phyloP scores from a whole-genome alignment of 2,888 invertebrate genomes.

The Cantharis flavilabris region DNA sequence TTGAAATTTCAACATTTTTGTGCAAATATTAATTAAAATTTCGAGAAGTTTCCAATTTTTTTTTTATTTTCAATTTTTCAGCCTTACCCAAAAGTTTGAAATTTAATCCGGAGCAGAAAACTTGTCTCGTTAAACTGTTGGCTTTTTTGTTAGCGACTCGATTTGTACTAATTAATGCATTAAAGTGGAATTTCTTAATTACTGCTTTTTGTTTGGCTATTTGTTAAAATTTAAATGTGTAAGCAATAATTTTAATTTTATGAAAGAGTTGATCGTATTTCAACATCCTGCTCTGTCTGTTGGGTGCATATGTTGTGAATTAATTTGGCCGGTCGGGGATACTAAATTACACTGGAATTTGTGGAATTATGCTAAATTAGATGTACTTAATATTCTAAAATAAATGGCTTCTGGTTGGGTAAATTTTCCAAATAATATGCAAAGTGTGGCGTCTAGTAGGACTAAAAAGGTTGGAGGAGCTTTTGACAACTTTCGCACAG shows the following conservation, averaged over 20 bases:
- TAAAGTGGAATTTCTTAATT: not conserved
- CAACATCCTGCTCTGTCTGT: not conserved
- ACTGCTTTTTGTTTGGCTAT: not conserved
- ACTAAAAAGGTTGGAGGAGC: not conserved
- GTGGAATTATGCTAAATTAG: slow-evolving; percentile 4
- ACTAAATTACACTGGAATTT: slow-evolving; percentile 13
- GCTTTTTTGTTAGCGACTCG: not conserved
- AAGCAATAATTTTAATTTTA: not conserved
- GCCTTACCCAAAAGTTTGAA: not conserved
- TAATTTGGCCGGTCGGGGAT: not conserved
- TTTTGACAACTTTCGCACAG: not conserved
- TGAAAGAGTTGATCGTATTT: not conserved
- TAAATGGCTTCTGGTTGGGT: not conserved
- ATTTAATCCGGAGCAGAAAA: not conserved
- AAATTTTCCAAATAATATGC: not conserved
- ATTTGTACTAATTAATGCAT: not conserved
- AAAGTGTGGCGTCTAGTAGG: not conserved
- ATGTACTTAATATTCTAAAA: slow-evolving; percentile 7
- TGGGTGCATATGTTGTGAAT: not conserved
- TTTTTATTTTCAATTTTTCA: not conserved
- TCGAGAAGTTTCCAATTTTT: not conserved
- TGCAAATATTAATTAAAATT: not conserved
- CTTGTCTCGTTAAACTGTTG: not conserved
- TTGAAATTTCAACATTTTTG: not conserved
- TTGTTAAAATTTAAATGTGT: not conserved